Percentiles rank a stretch among this genome's conserved stretches.
Conservation (phyloP, 2,797 vertebrate genomes). For the Sibirionetta formosa region DNA sequence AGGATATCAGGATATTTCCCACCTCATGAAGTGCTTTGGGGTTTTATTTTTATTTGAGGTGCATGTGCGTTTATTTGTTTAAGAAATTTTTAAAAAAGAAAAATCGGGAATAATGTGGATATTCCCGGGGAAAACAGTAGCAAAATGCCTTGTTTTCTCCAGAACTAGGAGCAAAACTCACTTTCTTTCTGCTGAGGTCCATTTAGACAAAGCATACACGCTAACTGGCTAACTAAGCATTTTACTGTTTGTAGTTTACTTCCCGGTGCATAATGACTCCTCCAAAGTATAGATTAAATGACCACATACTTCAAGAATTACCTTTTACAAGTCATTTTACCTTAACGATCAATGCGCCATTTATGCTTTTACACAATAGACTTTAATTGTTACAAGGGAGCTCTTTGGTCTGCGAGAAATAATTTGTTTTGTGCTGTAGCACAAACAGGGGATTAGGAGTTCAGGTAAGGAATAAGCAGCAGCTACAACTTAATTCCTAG, state of each 20-base stretch:
- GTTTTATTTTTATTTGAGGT: not conserved
- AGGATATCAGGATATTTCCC: slow-evolving; percentile 50
- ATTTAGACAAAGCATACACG: not conserved
- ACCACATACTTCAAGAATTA: slow-evolving; percentile 10
- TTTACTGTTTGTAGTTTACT: slow-evolving; percentile 3
- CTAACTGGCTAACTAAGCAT: not conserved
- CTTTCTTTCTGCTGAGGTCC: not conserved
- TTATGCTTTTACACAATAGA: slow-evolving; percentile 50
- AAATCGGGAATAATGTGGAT: not conserved
- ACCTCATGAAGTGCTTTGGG: not conserved
- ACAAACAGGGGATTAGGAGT: slow-evolving; percentile 64
- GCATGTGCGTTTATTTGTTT: not conserved
- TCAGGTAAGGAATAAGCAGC: slow-evolving; percentile 65
- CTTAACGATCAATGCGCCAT: slow-evolving; percentile 25
- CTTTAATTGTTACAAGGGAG: slow-evolving; percentile 52
- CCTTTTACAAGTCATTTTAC: slow-evolving; percentile 35
- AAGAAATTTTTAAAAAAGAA: not conserved
- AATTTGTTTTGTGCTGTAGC: slow-evolving; percentile 48
- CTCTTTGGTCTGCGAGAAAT: slow-evolving; percentile 56
- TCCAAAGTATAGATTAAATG: slow-evolving; percentile 18
- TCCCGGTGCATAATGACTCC: not conserved
- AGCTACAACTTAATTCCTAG: slow-evolving; percentile 73
- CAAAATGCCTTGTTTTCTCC: not conserved
- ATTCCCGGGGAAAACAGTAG: not conserved
- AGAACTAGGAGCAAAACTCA: not conserved